Conservation (phyloP, 2,797 vertebrate genomes). For the Denticeps clupeoides region DNA sequence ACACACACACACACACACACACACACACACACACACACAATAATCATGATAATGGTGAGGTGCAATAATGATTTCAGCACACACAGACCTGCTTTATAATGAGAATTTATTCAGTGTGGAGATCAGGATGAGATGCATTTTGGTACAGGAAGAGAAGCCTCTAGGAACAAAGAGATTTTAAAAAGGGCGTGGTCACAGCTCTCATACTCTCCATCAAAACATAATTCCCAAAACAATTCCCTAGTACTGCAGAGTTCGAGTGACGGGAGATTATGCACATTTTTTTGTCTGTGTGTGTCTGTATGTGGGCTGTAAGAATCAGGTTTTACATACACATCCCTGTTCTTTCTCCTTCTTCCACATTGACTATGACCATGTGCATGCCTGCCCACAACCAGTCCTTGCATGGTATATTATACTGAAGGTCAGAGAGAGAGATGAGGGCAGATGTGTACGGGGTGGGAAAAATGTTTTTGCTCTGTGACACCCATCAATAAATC, state of each 20-base stretch:
- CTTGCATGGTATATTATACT: constrained; percentile 41
- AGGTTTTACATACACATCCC: constrained; percentile 41
- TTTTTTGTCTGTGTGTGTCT: constrained; percentile 1
- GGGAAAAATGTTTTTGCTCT: constrained; percentile 23
- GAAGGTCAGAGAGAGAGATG: constrained; percentile 45
- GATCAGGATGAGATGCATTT: no score
- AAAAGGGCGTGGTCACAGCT: constrained; percentile 35
- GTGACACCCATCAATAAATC: constrained; percentile 39
- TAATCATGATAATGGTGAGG: no score
- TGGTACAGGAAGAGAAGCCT: no score
- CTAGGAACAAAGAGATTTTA: no score
- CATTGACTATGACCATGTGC: constrained; percentile 29
- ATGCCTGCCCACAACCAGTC: constrained; percentile 13
- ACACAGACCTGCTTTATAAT: constrained; percentile 10
- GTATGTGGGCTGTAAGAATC: constrained; percentile 23
- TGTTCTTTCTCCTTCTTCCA: constrained; percentile 36
- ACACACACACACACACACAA: constrained; percentile 7
- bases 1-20: background rate
- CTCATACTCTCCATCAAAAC: constrained; percentile 16
- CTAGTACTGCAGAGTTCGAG: constrained; percentile 25
- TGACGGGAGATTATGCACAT: background rate
- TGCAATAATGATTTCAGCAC: no score
- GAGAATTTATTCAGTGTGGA: no score
- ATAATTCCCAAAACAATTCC: constrained; percentile 24
- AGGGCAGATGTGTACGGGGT: background rate